Conservation (phyloP, 2,113 vertebrate genomes). For the Phodopus roborovskii region DNA sequence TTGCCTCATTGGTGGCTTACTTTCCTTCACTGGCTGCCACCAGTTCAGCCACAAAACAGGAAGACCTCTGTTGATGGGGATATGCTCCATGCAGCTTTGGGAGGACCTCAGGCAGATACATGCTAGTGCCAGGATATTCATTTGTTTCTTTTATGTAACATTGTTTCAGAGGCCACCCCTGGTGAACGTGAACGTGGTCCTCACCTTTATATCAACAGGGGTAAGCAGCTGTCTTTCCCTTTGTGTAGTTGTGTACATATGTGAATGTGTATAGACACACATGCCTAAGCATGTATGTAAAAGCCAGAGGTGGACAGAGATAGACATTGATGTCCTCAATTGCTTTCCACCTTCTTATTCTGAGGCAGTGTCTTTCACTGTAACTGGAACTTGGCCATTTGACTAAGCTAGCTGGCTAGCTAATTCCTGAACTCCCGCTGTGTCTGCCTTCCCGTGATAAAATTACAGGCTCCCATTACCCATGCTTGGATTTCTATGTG, state of each 20-base stretch:
- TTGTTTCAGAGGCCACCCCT: background rate
- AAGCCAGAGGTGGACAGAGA: background rate
- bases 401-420: background rate
- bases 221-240: background rate
- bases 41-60: background rate
- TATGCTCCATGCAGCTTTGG: no score
- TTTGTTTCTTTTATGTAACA: background rate
- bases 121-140: background rate
- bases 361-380: background rate
- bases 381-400: no score
- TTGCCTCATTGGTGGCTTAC: background rate
- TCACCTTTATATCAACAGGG: background rate
- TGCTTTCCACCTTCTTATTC: background rate
- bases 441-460: background rate
- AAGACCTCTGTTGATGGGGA: background rate
- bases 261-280: background rate
- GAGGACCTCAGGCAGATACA: no score
- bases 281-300: background rate
- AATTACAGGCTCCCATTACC: background rate
- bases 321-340: background rate
- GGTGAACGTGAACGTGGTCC: background rate
- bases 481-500: background rate
- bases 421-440: background rate
- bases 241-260: background rate
- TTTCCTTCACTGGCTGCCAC: background rate